Evolutionary conservation across 1,140 invertebrate species (phyloP).

Genomic region (Epicauta chinensis): DNA sequence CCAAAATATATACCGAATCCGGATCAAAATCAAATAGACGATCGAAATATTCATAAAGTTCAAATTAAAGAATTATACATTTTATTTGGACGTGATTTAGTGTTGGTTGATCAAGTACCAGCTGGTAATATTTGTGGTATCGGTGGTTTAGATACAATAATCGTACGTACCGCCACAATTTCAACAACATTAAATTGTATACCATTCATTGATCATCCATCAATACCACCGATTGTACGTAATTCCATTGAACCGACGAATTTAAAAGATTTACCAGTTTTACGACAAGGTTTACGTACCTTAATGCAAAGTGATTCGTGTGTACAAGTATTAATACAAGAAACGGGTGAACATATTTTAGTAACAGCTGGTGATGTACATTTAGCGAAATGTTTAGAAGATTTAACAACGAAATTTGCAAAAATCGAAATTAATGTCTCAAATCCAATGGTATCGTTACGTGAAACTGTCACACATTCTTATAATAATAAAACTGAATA

Average conservation of each 20-base stretch:
- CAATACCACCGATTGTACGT: constrained; percentile 77
- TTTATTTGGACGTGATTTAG: constrained; percentile 90
- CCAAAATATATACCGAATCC: constrained; percentile 49
- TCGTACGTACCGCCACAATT: constrained; percentile 85
- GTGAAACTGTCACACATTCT: constrained; percentile 65
- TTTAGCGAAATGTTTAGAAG: constrained; percentile 87
- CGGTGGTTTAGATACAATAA: constrained; percentile 77
- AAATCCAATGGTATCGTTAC: constrained; percentile 91
- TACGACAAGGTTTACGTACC: constrained; percentile 75
- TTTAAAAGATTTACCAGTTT: constrained; percentile 69
- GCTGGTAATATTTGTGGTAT: constrained; percentile 89
- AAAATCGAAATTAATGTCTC: constrained; percentile 87
- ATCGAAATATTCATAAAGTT: constrained; percentile 47
- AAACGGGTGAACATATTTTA: constrained; percentile 94
- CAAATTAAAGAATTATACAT: constrained; percentile 72
- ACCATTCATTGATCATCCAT: constrained; percentile 79
- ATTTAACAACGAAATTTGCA: constrained; percentile 75
- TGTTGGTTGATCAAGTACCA: constrained; percentile 68
- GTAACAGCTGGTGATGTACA: constrained; percentile 97
- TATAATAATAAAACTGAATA: constrained; percentile 12
- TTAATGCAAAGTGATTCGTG: constrained; percentile 92
- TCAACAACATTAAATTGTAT: constrained; percentile 78
- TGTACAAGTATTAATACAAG: constrained; percentile 83
- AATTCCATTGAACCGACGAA: constrained; percentile 91
- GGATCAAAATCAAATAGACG: constrained; percentile 27